Percentiles rank a stretch among this genome's conserved stretches.
phyloP scores from a whole-genome alignment of 2,888 invertebrate genomes.

The Trichogramma dendrolimi region DNA sequence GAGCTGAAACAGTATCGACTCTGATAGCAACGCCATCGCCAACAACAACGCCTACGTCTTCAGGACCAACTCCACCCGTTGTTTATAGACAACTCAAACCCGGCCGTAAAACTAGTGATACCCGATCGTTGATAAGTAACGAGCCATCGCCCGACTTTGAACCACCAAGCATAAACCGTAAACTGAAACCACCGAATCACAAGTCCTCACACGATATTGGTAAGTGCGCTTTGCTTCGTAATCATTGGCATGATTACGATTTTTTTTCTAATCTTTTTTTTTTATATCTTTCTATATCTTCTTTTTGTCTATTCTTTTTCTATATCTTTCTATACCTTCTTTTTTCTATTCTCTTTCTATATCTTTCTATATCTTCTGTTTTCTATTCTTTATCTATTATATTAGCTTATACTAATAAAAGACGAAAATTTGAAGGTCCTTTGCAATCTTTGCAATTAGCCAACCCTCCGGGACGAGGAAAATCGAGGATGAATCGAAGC shows the following conservation, averaged over 20 bases:
- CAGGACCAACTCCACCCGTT: constrained; percentile 54
- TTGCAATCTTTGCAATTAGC: constrained; percentile 49
- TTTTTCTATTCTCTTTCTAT: not conserved
- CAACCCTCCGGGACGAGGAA: constrained; percentile 51
- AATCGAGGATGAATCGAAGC: constrained; percentile 56
- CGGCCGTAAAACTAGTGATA: constrained; percentile 51
- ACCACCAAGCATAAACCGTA: constrained; percentile 77
- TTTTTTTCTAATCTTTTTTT: not conserved
- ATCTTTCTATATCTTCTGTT: constrained; percentile 34
- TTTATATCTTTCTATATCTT: not conserved
- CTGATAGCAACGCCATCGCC: constrained; percentile 47
- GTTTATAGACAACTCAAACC: constrained; percentile 61
- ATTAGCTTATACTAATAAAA: too few species aligned
- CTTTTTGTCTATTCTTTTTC: constrained; percentile 35
- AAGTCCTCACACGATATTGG: constrained; percentile 33
- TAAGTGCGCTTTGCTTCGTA: constrained; percentile 21
- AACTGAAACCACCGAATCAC: constrained; percentile 49
- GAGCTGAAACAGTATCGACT: constrained; percentile 10
- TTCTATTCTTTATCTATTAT: constrained; percentile 9
- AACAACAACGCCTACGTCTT: not conserved
- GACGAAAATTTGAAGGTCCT: constrained; percentile 35
- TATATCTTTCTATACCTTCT: not conserved
- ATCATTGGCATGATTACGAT: not conserved
- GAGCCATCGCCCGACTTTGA: constrained; percentile 48
- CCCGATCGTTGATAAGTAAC: constrained; percentile 51